Conservation (phyloP, 2,113 vertebrate genomes). For the Falco punctatus region DNA sequence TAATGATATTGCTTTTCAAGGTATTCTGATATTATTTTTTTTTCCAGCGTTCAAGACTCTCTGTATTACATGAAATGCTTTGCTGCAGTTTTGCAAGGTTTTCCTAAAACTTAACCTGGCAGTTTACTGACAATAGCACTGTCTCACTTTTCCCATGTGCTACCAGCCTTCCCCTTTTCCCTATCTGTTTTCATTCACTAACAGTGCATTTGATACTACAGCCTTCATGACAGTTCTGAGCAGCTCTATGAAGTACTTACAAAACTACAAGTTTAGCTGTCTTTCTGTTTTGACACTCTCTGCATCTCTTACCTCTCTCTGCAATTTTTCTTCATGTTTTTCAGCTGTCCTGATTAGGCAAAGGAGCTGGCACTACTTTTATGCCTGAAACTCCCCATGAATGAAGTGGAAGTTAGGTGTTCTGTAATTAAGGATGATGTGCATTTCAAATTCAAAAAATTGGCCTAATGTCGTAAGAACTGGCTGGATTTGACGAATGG, state of each 20-base stretch:
- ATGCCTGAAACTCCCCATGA: background rate
- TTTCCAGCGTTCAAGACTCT: background rate
- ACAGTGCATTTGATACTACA: background rate
- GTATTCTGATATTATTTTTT: background rate
- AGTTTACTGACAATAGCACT: background rate
- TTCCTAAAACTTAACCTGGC: background rate
- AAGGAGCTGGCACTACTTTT: background rate
- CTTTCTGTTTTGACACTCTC: background rate
- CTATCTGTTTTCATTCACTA: background rate
- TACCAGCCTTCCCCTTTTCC: background rate
- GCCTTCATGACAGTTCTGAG: background rate
- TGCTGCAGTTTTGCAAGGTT: background rate
- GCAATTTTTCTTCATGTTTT: background rate
- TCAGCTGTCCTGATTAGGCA: background rate
- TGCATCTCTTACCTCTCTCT: background rate
- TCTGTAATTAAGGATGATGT: background rate
- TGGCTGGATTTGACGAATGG: background rate
- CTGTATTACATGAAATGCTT: background rate
- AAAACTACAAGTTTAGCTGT: background rate
- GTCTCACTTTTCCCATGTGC: background rate
- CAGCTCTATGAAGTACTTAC: background rate
- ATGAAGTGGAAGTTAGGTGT: background rate
- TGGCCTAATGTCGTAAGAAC: background rate
- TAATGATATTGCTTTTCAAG: slow-evolving; percentile 16
- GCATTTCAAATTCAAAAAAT: background rate